A percentile compares a stretch with the other conserved stretches of the same genome.
Conservation (phyloP, 53 echinoderm and acorn worm species). For the Henricia sp. region DNA sequence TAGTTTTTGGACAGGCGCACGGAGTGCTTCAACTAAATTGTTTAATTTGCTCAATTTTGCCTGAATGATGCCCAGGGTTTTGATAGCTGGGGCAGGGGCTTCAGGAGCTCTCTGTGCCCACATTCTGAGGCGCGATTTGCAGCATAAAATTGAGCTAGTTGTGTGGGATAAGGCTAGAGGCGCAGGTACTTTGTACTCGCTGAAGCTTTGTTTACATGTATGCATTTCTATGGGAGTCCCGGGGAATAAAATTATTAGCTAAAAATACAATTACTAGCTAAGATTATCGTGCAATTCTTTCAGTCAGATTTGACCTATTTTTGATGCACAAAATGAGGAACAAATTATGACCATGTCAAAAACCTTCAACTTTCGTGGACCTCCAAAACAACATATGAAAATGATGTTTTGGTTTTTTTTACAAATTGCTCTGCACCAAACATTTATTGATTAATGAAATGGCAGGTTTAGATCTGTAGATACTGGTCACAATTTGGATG, state of each 20-base stretch:
- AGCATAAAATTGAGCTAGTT: slow-evolving; percentile 78
- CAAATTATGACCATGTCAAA: background rate
- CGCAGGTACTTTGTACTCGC: no score
- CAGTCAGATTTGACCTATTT: background rate
- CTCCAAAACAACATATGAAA: background rate
- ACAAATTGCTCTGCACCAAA: no score
- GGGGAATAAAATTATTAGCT: no score
- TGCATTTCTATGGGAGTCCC: no score
- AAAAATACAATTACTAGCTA: background rate
- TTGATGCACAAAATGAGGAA: background rate
- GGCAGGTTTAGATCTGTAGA: no score
- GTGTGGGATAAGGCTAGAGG: slow-evolving; percentile 92
- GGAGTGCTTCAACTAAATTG: no score
- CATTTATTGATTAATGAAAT: no score
- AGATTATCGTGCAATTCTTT: background rate
- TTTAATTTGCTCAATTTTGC: no score
- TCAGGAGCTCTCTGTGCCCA: slow-evolving; percentile 91
- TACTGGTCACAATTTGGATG: no score
- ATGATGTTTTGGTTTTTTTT: background rate
- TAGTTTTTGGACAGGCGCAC: no score
- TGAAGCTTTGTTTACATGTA: no score
- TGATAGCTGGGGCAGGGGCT: slow-evolving; percentile 90
- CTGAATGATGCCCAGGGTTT: slow-evolving; percentile 79
- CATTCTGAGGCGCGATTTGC: slow-evolving; percentile 75
- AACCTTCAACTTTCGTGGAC: no score